Percentiles rank a stretch among this genome's conserved stretches.
phyloP scores from a whole-genome alignment of 2,888 invertebrate species.

The Aphelenchoides bicaudatus region DNA sequence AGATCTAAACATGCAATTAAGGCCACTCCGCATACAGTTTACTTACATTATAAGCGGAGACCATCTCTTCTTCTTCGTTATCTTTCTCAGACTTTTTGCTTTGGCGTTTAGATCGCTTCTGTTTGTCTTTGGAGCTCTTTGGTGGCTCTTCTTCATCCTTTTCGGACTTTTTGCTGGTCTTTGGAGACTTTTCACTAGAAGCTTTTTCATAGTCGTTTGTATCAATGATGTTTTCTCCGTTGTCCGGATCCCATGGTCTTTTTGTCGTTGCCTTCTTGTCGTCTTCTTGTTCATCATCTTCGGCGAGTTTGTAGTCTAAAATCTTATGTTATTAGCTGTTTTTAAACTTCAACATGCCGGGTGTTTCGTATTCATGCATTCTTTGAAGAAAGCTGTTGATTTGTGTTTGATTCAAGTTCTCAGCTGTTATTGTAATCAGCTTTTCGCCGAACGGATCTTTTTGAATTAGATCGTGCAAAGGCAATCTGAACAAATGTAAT shows the following conservation, averaged over 20 bases:
- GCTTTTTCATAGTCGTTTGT: conserved; percentile 37
- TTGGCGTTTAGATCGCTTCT: not conserved
- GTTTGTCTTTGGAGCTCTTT: no score
- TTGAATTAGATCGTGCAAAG: conserved; percentile 50
- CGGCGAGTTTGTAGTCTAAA: conserved; percentile 23
- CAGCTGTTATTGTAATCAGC: conserved; percentile 53
- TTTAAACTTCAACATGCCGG: conserved; percentile 24
- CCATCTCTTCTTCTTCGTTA: conserved; percentile 44
- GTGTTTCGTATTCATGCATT: conserved; percentile 39
- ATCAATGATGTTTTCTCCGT: conserved; percentile 31
- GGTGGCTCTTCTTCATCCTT: conserved; percentile 27
- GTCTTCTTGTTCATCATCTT: conserved; percentile 31
- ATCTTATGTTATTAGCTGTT: not conserved
- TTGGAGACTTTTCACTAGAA: conserved; percentile 8
- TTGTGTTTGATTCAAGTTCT: conserved; percentile 52
- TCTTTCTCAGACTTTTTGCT: conserved; percentile 16
- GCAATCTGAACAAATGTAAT: conserved; percentile 65
- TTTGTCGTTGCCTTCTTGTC: conserved; percentile 27
- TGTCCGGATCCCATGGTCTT: conserved; percentile 36
- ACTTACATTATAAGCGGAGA: conserved; percentile 48
- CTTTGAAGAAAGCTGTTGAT: conserved; percentile 49
- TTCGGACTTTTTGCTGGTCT: conserved; percentile 26
- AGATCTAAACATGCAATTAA: conserved; percentile 45
- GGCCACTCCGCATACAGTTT: no score
- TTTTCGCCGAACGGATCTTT: conserved; percentile 58